phyloP scores from a whole-genome alignment of 2,888 invertebrate genomes.

The Xestia ashworthii region DNA sequence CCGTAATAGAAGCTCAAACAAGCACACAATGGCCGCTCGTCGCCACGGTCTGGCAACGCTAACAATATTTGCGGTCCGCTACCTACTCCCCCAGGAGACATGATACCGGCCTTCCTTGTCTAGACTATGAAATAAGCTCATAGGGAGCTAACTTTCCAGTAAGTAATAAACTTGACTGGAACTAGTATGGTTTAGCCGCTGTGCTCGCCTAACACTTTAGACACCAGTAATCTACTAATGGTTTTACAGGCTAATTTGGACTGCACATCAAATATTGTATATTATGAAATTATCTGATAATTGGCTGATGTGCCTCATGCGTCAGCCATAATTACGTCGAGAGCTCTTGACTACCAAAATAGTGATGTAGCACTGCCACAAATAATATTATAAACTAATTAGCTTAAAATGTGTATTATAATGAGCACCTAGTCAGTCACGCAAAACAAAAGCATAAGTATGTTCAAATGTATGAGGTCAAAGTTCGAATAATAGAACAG shows the following conservation, averaged over 20 bases:
- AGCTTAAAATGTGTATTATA: conserved; percentile 22
- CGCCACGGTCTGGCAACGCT: conserved; percentile 83
- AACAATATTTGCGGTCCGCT: conserved; percentile 87
- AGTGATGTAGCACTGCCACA: conserved; percentile 5
- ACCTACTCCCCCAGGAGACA: conserved; percentile 81
- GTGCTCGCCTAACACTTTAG: conserved; percentile 8
- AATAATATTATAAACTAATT: conserved; percentile 25
- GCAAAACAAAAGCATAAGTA: conserved; percentile 34
- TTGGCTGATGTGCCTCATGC: conserved; percentile 19
- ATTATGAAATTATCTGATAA: conserved; percentile 38
- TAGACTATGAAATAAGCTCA: conserved; percentile 78
- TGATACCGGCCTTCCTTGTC: conserved; percentile 80
- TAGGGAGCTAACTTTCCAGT: conserved; percentile 40
- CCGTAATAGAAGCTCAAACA: conserved; percentile 69
- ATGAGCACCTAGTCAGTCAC: conserved; percentile 22
- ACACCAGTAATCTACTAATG: conserved; percentile 59
- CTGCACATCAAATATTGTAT: conserved; percentile 28
- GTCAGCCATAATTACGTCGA: conserved; percentile 18
- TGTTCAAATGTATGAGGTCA: conserved; percentile 44
- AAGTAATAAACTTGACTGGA: conserved; percentile 41
- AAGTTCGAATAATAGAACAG: conserved; percentile 58
- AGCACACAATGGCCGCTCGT: conserved; percentile 75
- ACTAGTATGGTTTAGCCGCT: conserved; percentile 14
- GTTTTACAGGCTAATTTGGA: conserved; percentile 39
- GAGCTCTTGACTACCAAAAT: conserved; percentile 35